Percentiles rank a stretch among this genome's conserved stretches.
Evolutionary conservation across 2,888 invertebrate genomes (phyloP).

Genomic region (Dolichopus griseipennis): DNA sequence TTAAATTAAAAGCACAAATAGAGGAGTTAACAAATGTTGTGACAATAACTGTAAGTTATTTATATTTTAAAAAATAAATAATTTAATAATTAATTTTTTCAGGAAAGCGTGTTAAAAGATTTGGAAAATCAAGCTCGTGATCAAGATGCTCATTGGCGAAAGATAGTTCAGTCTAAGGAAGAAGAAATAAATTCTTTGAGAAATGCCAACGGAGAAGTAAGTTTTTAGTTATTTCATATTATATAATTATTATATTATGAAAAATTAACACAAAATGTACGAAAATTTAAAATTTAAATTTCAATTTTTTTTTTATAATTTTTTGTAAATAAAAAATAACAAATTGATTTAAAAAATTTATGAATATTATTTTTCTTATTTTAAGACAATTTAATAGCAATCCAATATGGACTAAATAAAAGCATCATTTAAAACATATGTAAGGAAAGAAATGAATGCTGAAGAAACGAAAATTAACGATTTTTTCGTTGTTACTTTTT

Average conservation of each 20-base stretch:
- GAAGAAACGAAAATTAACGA: not conserved
- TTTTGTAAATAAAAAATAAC: too few species aligned
- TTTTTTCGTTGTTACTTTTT: not conserved
- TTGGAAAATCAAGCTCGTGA: slow-evolving; percentile 40
- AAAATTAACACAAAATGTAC: too few species aligned
- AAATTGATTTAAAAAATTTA: too few species aligned
- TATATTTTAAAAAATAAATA: not conserved
- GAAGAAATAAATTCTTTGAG: slow-evolving; percentile 39
- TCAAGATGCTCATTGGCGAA: slow-evolving; percentile 41
- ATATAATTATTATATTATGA: too few species aligned
- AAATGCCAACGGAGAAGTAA: slow-evolving; percentile 37
- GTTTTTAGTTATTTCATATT: not conserved
- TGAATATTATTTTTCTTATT: not conserved
- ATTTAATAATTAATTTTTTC: not conserved
- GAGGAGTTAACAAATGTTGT: slow-evolving; percentile 66
- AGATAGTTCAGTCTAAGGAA: slow-evolving; percentile 38
- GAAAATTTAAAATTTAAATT: too few species aligned
- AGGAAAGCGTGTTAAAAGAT: slow-evolving; percentile 40
- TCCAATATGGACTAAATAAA: not conserved
- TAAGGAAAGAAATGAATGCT: not conserved
- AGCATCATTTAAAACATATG: not conserved
- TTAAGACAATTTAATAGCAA: not conserved
- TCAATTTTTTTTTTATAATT: too few species aligned
- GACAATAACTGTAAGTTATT: slow-evolving; percentile 60
- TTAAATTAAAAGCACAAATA: slow-evolving; percentile 55